A percentile compares a stretch with the other conserved stretches of the same genome.
phyloP scores from a whole-genome alignment of 2,888 invertebrate species.

The Parnassius mnemosyne region DNA sequence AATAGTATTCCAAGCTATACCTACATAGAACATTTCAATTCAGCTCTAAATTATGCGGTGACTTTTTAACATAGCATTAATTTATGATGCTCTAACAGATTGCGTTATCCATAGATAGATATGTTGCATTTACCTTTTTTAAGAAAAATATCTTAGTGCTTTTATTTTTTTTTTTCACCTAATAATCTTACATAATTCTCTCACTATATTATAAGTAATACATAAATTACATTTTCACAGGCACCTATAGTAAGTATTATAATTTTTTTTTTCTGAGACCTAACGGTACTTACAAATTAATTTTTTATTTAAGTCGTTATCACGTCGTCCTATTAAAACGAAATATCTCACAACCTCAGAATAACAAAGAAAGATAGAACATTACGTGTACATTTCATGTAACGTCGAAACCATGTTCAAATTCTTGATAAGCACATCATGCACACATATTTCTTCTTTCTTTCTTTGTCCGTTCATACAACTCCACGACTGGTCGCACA shows the following conservation, averaged over 20 bases:
- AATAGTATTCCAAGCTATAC: conserved; percentile 15
- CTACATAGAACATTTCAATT: conserved; percentile 18
- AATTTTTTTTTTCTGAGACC: conserved; percentile 15
- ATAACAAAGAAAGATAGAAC: too few species aligned
- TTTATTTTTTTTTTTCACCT: conserved; percentile 39
- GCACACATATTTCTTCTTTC: too few species aligned
- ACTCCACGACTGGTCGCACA: too few species aligned
- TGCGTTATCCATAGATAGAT: conserved; percentile 44
- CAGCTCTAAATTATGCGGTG: conserved; percentile 13
- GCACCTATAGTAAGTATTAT: conserved; percentile 45
- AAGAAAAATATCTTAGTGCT: conserved; percentile 54
- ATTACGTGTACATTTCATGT: too few species aligned
- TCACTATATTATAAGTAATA: conserved; percentile 52
- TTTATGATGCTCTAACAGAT: conserved; percentile 24
- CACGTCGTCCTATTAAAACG: conserved; percentile 26
- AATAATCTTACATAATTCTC: conserved; percentile 48
- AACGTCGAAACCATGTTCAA: too few species aligned
- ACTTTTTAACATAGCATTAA: conserved; percentile 8
- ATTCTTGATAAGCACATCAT: too few species aligned
- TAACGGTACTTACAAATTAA: conserved; percentile 4
- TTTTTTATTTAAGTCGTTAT: conserved; percentile 14
- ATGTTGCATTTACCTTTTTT: conserved; percentile 46
- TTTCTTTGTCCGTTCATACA: too few species aligned
- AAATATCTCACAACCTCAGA: conserved; percentile 42
- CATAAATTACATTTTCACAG: conserved; percentile 47